Conservation (phyloP, 92 coral and sea anemone species). For the Micromussa lordhowensis region DNA sequence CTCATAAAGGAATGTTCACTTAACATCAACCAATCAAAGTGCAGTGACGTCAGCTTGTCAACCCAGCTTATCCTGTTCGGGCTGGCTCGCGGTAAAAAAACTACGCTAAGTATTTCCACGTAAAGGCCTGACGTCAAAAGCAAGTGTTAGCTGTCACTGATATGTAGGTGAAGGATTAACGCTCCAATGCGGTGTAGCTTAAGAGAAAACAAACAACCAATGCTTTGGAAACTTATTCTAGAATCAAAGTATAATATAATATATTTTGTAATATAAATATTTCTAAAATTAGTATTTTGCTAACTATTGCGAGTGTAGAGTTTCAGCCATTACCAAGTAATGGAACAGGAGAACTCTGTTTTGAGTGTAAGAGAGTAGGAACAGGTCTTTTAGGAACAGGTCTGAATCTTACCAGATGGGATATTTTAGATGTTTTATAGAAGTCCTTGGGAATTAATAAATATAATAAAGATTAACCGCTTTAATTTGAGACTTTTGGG, state of each 20-base stretch:
- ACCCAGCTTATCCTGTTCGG: slow-evolving; percentile 7
- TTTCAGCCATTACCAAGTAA: neutral
- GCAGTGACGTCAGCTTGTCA: slow-evolving; percentile 21
- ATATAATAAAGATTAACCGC: slow-evolving; percentile 30
- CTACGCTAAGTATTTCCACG: neutral
- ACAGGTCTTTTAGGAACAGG: neutral
- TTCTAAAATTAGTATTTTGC: slow-evolving; percentile 16
- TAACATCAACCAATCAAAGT: slow-evolving; percentile 21
- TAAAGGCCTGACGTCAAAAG: neutral
- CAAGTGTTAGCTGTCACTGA: slow-evolving; percentile 2
- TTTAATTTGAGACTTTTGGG: slow-evolving; percentile 22
- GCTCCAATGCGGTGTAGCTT: slow-evolving; percentile 13
- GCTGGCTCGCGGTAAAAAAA: neutral
- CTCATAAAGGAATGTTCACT: slow-evolving; percentile 4
- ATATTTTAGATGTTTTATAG: slow-evolving; percentile 1
- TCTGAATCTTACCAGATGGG: neutral
- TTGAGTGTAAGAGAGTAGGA: neutral
- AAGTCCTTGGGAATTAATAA: slow-evolving; percentile 35
- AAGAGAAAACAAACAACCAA: slow-evolving; percentile 18
- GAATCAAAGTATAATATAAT: slow-evolving; percentile 38
- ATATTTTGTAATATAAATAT: slow-evolving; percentile 47
- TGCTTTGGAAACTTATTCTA: slow-evolving; percentile 33
- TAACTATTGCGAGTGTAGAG: neutral
- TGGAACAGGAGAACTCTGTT: neutral
- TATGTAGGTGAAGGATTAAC: neutral